Conservation (phyloP, 1,140 invertebrate genomes). For the Drosophila nigromelanica region DNA sequence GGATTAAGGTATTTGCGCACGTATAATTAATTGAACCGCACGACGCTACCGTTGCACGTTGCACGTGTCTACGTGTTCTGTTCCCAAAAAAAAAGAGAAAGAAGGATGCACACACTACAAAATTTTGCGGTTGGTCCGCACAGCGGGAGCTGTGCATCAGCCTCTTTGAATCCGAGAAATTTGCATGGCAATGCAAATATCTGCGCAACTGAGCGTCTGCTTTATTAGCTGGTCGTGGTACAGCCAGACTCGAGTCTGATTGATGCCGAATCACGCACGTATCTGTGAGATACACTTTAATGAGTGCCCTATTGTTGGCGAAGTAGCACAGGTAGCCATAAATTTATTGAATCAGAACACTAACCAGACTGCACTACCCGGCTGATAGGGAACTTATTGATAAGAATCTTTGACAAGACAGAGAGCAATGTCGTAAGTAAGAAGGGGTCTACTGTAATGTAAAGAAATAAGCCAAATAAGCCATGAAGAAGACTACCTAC, state of each 20-base stretch:
- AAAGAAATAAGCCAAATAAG: too few relatives aligned
- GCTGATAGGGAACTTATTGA: not conserved
- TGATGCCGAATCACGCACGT: constrained; percentile 32
- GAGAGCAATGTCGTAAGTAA: too few relatives aligned
- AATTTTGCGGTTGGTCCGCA: constrained; percentile 34
- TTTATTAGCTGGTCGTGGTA: constrained; percentile 29
- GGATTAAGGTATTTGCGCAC: constrained; percentile 83
- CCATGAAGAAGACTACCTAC: too few relatives aligned
- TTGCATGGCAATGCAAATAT: constrained; percentile 50
- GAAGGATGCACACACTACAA: not conserved
- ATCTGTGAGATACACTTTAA: constrained; percentile 5
- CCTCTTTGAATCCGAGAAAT: constrained; percentile 17
- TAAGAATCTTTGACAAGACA: too few relatives aligned
- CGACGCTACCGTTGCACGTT: constrained; percentile 55
- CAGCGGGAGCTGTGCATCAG: constrained; percentile 47
- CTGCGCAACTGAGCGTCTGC: constrained; percentile 36
- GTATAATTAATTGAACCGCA: constrained; percentile 81
- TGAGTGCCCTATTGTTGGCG: not conserved
- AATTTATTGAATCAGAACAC: not conserved
- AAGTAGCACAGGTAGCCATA: not conserved
- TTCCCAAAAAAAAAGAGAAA: constrained; percentile 5
- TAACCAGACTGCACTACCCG: not conserved
- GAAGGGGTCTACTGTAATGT: too few relatives aligned
- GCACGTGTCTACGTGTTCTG: constrained; percentile 44
- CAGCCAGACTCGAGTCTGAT: constrained; percentile 10